These are phyloP conservation scores for Hyposmocoma kahamanoa DNA, from an alignment of 1,140 invertebrate genomes.

Conservation along the genomic window DNA sequence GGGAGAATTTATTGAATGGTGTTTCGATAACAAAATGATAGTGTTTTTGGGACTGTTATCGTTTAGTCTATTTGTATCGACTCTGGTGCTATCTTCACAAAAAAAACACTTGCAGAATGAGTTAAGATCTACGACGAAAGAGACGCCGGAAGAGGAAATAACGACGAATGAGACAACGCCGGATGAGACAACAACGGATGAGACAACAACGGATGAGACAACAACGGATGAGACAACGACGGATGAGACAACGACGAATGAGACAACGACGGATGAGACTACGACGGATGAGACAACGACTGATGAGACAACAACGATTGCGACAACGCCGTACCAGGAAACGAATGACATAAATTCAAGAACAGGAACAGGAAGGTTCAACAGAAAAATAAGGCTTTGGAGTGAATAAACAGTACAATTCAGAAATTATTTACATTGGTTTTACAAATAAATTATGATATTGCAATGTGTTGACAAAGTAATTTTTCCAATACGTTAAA, in stretches of 20 bases:
- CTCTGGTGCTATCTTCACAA: constrained; percentile 41
- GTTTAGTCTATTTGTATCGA: constrained; percentile 55
- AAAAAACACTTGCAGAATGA: constrained; percentile 32
- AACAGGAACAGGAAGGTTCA: no score
- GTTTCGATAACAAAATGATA: constrained; percentile 57
- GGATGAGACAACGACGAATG: constrained; percentile 6
- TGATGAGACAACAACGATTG: no score
- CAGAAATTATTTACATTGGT: no score
- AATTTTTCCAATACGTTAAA: no score
- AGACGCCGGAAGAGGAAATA: neutral
- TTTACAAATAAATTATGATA: no score
- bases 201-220: neutral
- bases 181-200: neutral
- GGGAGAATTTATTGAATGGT: constrained; percentile 38
- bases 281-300: neutral
- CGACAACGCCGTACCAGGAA: no score
- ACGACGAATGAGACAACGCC: neutral
- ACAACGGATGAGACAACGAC: neutral
- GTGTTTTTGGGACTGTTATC: constrained; percentile 49
- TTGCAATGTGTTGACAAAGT: no score
- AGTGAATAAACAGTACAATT: no score
- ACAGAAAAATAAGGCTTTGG: no score
- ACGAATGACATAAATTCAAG: no score
- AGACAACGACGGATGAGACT: neutral
- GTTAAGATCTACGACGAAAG: neutral